These are phyloP conservation scores for Sebastes cheni DNA, from an alignment of 2,797 vertebrate genomes.

Conservation along the genomic window DNA sequence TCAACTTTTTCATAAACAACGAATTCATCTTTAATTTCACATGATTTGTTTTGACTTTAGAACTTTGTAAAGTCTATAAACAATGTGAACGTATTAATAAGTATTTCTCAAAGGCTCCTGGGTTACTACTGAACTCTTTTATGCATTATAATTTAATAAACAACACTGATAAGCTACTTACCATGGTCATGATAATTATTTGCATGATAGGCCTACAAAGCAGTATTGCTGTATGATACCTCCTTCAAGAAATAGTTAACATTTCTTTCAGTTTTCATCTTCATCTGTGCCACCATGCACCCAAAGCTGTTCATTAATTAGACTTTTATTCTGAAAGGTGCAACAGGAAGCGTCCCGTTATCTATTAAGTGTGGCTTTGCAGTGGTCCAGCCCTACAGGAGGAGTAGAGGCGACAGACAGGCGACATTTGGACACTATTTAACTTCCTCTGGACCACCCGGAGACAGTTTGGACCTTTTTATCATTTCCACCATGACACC, in stretches of 20 bases:
- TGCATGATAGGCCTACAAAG: not conserved
- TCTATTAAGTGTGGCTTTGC: not conserved
- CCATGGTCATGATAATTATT: not conserved
- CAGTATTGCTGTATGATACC: not conserved
- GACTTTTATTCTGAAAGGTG: slow-evolving; percentile 53
- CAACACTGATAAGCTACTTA: not conserved
- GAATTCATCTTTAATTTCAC: not conserved
- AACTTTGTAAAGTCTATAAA: not conserved
- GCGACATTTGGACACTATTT: slow-evolving; percentile 17
- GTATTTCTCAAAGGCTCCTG: not conserved
- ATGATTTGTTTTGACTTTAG: not conserved
- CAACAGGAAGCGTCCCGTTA: not conserved
- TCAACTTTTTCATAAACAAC: not conserved
- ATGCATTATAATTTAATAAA: not conserved
- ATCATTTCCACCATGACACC: slow-evolving; percentile 10
- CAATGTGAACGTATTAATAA: not conserved
- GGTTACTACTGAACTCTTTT: not conserved
- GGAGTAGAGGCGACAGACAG: slow-evolving; percentile 46
- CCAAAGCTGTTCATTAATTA: not conserved
- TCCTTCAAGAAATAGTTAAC: not conserved
- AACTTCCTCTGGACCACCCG: slow-evolving; percentile 19
- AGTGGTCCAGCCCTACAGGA: slow-evolving; percentile 11
- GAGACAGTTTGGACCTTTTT: not conserved
- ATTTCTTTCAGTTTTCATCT: not conserved
- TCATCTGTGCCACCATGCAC: not conserved